Evolutionary conservation across 2,888 invertebrate genomes (phyloP), one percentile per base, ranked within the genome.

Genomic region (Epistrophe grossulariae): DNA sequence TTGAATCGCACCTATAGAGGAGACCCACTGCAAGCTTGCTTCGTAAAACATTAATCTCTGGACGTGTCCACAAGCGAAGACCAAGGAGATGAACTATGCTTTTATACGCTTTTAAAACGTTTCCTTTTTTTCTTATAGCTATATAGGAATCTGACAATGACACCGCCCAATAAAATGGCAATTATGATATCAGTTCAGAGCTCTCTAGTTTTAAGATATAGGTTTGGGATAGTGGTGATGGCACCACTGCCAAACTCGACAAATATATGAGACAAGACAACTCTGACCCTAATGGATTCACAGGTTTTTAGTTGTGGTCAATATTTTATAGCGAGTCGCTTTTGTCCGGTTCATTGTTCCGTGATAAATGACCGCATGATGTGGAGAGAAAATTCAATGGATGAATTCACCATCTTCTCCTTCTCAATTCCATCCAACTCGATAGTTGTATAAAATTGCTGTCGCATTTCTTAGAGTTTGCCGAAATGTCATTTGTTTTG

Each of bases 101-200:
- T 60, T 66, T 68, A 60, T n/a, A n/a, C 64, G 71, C 77, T 78
- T 73, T 81, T 81, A 77, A 81, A 81, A 81, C 38, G 70, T 70
- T 80, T 79, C 35, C 45, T 59, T 66, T 38, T 28, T 24, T 50
- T 50, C 15, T 19, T 68, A 31, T n/a, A 1, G 9, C n/a, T n/a
- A n/a, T n/a, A 24, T 24, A 10, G 17, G 60, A 70, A 72, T 66
- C 79, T 68, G 76, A 82, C 79, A 83, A 76, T 87, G 87, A 82
- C 82, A 79, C 60, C 82, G 83, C 79, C 83, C 83, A 82, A 87
- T 87, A 87, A 87, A 82, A 87, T 87, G 87, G 87, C 87, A 87
- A 87, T 87, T 87, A 87, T 87, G 87, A 87, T 87, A 87, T 87
- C 68, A 68, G 50, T 38, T 50, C 24, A 79, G 76, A 45, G 64